Evolutionary conservation across 2,888 invertebrate genomes (phyloP), one percentile per base, ranked within the genome.

Genomic region (Ormyrus labotus): DNA sequence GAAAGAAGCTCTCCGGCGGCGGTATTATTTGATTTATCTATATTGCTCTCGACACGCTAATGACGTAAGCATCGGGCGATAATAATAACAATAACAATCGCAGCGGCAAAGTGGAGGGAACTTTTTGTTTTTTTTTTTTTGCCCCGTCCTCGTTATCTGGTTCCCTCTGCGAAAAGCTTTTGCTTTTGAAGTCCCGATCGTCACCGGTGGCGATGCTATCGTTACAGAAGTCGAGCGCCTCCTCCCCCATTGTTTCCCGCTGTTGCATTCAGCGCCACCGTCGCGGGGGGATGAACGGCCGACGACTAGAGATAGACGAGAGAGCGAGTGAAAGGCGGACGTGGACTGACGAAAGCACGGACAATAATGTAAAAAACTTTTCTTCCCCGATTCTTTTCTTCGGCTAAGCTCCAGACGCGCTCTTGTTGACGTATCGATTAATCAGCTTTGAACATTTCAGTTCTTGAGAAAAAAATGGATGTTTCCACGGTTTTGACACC

Each of bases 11-110:
- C 82, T 11, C 34, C 83, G 48, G 64, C 78, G 84, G 81, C 83
- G 85, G 34, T 34, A 87, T 88, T 88, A 89, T 88, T 88, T 86
- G 34, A 34, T 34, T 34, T 88, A 88, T 87, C 87, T 88, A 87
- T 84, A 85, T 13, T 63, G 51, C 34, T 34, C 34, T 34, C 10
- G 55, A 9, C 83, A 86, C 87, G 85, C 85, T 87, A 88, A 88
- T 87, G 88, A 88, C 86, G 85, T 87, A 85, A 85, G 84, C 84
- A 84, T 84, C 72, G 68, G 75, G 19, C 76, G 78, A 82, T 81
- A 81, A 82, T 82, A 77, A 83, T 81, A 82, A 83, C 80, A 80
- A 75, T 82, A 81, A 83, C 82, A 85, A 87, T 80, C 80, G 81
- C 69, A 76, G 76, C 69, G 75, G 50, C 70, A 60, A 68, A 71